phyloP scores from a whole-genome alignment of 2,113 vertebrate species.

The Holacanthus passer region DNA sequence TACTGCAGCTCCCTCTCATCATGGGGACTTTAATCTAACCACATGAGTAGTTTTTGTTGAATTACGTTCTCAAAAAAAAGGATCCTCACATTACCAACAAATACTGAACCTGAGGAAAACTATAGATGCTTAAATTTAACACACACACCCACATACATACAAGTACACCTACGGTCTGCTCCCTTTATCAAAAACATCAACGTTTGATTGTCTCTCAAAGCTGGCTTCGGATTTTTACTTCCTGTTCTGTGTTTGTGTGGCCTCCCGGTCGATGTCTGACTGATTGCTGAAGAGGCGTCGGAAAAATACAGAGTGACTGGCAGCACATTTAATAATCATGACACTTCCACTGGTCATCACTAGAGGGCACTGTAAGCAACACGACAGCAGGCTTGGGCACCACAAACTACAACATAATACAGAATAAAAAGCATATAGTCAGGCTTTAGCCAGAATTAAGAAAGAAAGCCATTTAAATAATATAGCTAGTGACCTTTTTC shows the following conservation, averaged over 20 bases:
- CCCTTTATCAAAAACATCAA: conserved; percentile 49
- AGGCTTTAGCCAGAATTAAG: conserved; percentile 75
- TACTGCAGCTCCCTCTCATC: conserved; percentile 20
- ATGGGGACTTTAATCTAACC: background rate
- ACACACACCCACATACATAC: background rate
- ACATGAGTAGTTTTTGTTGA: background rate
- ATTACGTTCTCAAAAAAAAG: conserved; percentile 20
- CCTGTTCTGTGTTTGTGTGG: conserved; percentile 31
- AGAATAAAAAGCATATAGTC: conserved; percentile 77
- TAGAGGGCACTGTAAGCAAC: conserved; percentile 87
- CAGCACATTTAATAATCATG: conserved; percentile 77
- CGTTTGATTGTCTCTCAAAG: conserved; percentile 73
- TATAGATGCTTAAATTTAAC: conserved; percentile 22
- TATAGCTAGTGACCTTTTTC: conserved; percentile 71
- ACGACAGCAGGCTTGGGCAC: conserved; percentile 84
- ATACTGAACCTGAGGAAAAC: conserved; percentile 73
- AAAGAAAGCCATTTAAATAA: conserved; percentile 81
- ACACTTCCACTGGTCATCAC: conserved; percentile 83
- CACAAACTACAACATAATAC: conserved; percentile 81
- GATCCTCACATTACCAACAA: conserved; percentile 31
- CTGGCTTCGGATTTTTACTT: conserved; percentile 43
- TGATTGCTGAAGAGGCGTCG: conserved; percentile 48
- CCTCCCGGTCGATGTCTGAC: conserved; percentile 38
- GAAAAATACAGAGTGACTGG: conserved; percentile 69
- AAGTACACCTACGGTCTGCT: conserved; percentile 32